phyloP scores from a whole-genome alignment of 2,113 vertebrate genomes.

The Lucifuga dentata region DNA sequence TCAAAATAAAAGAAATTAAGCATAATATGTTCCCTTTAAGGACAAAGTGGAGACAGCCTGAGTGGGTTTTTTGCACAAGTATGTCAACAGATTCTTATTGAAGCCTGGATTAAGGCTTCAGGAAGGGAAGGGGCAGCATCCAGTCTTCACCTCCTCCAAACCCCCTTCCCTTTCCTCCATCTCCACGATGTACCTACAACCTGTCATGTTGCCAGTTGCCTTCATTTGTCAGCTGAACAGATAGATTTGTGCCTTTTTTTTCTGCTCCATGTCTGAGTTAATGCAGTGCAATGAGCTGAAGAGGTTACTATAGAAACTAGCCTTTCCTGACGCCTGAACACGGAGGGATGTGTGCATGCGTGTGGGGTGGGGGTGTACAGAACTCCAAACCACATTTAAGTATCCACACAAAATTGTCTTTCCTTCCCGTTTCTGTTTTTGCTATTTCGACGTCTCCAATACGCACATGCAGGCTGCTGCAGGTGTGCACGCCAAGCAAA shows the following conservation, averaged over 20 bases:
- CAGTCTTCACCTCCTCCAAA: background rate
- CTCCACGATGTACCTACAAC: conserved; percentile 37
- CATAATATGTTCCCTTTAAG: too few relatives aligned
- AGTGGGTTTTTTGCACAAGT: too few relatives aligned
- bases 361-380: background rate
- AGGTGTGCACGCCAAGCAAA: conserved; percentile 17
- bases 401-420: conserved; percentile 1
- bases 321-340: conserved; percentile 51
- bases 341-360: background rate
- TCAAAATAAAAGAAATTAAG: too few relatives aligned
- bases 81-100: conserved; percentile 4
- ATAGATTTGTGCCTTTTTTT: conserved; percentile 64
- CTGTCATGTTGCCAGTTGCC: conserved; percentile 53
- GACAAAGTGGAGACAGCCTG: too few relatives aligned
- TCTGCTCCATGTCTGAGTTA: conserved; percentile 70
- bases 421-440: background rate
- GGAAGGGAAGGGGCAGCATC: background rate
- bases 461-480: background rate
- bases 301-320: conserved; percentile 83
- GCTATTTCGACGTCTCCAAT: background rate
- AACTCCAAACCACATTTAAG: conserved; percentile 28
- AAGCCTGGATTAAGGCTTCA: conserved; percentile 1
- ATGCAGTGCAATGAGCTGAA: conserved; percentile 71
- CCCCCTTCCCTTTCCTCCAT: background rate
- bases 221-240: conserved; percentile 64